Conservation (phyloP, 2,113 vertebrate species). For the Camelus dromedarius region DNA sequence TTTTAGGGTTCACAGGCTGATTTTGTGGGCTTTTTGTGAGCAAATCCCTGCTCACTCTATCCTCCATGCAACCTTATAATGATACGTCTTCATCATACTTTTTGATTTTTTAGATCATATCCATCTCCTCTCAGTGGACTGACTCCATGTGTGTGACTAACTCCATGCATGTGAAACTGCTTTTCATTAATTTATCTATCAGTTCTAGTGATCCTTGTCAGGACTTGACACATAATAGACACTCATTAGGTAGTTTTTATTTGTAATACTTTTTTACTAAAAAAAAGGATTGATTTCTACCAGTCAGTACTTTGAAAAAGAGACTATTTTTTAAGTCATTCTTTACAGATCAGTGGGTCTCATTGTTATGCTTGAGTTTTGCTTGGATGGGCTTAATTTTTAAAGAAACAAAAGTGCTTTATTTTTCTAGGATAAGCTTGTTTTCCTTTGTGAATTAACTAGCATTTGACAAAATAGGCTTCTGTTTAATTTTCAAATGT, state of each 20-base stretch:
- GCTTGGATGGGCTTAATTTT: neutral
- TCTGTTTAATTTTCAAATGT: neutral
- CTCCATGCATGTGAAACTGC: neutral
- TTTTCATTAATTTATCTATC: neutral
- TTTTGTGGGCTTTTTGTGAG: neutral
- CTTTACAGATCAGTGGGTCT: neutral
- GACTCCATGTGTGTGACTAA: neutral
- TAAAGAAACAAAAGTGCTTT: neutral
- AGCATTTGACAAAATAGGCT: neutral
- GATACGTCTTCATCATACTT: neutral
- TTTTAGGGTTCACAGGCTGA: neutral
- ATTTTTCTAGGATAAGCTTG: neutral
- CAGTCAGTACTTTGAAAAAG: neutral
- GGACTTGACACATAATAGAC: neutral
- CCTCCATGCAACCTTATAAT: neutral
- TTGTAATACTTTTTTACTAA: neutral
- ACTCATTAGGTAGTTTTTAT: neutral
- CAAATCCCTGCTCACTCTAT: neutral
- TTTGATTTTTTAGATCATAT: neutral
- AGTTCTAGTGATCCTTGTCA: neutral
- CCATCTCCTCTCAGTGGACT: neutral
- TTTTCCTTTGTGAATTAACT: neutral
- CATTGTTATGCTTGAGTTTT: neutral
- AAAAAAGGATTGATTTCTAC: neutral
- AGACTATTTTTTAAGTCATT: neutral